These are phyloP conservation scores for Campoletis sonorensis DNA, from an alignment of 1,140 invertebrate species.

Conservation along the genomic window DNA sequence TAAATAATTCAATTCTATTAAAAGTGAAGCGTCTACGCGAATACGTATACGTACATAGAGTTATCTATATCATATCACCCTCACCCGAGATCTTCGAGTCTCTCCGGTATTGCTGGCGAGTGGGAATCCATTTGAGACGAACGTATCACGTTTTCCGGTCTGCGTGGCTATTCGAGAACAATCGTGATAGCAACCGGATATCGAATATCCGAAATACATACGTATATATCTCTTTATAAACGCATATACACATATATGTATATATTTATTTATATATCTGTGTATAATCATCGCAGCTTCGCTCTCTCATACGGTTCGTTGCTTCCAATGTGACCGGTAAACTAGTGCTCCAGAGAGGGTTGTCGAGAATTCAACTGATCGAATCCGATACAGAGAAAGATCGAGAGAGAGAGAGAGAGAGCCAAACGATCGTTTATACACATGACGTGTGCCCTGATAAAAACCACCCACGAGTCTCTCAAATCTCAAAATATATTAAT, in stretches of 20 bases:
- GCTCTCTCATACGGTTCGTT: background rate
- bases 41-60: background rate
- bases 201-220: slow-evolving; percentile 32
- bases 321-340: slow-evolving; percentile 25
- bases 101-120: background rate
- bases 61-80: background rate
- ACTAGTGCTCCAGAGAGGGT: background rate
- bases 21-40: slow-evolving; percentile 15
- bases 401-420: background rate
- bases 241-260: background rate
- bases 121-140: slow-evolving; percentile 13
- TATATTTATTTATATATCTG: background rate
- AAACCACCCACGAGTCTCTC: background rate
- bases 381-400: slow-evolving; percentile 26
- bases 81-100: slow-evolving; percentile 16
- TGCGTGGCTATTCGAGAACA: slow-evolving; percentile 32
- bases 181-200: slow-evolving; percentile 29
- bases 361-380: slow-evolving; percentile 2
- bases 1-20: slow-evolving; percentile 29
- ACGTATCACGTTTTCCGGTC: slow-evolving; percentile 37
- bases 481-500: slow-evolving; percentile 31
- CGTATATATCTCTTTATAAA: background rate
- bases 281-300: background rate
- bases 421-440: too few relatives aligned
- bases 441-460: background rate